Conservation (phyloP, 2,113 vertebrate genomes). For the Gymnorhina tibicen region DNA sequence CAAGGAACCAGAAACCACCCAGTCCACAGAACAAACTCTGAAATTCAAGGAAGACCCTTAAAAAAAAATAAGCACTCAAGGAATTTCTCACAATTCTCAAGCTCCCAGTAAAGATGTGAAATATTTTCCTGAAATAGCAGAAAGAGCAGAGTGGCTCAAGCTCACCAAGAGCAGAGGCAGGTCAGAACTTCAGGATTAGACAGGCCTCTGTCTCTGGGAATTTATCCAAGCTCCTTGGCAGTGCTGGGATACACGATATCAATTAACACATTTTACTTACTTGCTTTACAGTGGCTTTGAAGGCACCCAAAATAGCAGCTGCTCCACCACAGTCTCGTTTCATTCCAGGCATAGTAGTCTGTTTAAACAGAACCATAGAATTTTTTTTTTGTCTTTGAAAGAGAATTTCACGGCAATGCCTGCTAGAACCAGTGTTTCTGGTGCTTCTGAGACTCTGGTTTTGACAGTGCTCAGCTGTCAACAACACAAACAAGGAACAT, state of each 20-base stretch:
- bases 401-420: neutral
- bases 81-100: conserved; percentile 27
- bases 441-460: neutral
- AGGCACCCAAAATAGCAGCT: conserved; percentile 92
- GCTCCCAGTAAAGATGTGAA: neutral
- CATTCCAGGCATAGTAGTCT: conserved; percentile 99
- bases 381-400: neutral
- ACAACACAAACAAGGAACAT: neutral
- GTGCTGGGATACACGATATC: neutral
- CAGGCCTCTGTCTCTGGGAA: neutral
- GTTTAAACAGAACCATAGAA: neutral
- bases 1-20: neutral
- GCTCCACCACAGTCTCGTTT: conserved; percentile 97
- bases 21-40: neutral
- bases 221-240: conserved; percentile 30
- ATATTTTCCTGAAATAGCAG: neutral
- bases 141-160: neutral
- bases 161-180: neutral
- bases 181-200: conserved; percentile 4
- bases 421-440: neutral
- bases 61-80: neutral
- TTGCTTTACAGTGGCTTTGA: conserved; percentile 91
- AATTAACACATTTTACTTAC: conserved; percentile 73
- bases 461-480: neutral
- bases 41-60: neutral